Evolutionary conservation across 2,797 vertebrate species (phyloP), one percentile per base, ranked within the genome.

Genomic region (Pseudochirops cupreus): DNA sequence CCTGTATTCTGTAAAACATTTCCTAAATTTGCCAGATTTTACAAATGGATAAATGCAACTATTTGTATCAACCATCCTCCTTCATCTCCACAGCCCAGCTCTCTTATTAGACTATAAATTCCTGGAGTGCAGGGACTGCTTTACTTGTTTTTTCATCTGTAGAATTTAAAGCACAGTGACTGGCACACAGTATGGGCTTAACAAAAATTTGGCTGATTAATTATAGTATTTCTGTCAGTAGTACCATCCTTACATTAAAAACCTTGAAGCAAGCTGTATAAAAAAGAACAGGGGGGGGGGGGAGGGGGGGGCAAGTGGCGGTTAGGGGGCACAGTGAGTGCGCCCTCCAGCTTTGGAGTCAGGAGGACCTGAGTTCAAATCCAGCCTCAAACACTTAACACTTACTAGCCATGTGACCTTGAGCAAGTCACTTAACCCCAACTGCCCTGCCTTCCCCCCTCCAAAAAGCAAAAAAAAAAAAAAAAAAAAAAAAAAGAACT

Each of bases 31-130:
- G 33, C 12, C 87, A 91, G 91, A 94, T 90, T 97, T 54, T 95
- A 55, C 91, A 96, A 93, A 94, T 89, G 53, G 24, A 96, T 94
- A 94, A 94, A 96, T 24, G 52, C 24, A 96, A 31, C 26, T 93
- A 9, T 91, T 74, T 94, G 91, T 59, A 56, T 18, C 26, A 93
- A 4, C 16, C 74, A 55, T 93, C 59, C 90, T 21, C n/a, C 58
- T 91, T 29, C 53, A 91, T 26, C 89, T 92, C 31, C 56, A 87
- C 74, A 74, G 62, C 16, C n/a, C 62, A 74, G n/a, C 21, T 82
- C 39, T 82, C 39, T 12, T 46, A 26, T 46, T 26, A 26, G 39
- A 46, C 7, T 82, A 9, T 82, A 82, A 46, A 82, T 39, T 82
- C 39, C 0, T 26, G 11, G 21, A 82, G 74, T 24, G 39, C 21